These are phyloP conservation scores for Pterocles gutturalis DNA, from an alignment of 2,113 vertebrate genomes.

Conservation along the genomic window DNA sequence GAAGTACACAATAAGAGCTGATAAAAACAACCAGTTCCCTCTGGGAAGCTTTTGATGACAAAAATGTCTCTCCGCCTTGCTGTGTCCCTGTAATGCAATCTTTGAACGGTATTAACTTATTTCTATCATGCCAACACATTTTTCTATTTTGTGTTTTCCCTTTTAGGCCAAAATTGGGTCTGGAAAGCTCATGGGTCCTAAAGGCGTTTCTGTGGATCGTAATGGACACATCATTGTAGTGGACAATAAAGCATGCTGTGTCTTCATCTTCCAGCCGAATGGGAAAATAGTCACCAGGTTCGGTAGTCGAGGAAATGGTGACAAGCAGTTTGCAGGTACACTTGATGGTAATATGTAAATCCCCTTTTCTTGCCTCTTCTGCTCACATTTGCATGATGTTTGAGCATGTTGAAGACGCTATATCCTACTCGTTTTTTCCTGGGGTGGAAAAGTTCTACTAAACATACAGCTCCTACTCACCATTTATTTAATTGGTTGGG, in stretches of 20 bases:
- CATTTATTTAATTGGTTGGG: not conserved
- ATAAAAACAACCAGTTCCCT: not conserved
- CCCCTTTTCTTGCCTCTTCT: constrained; percentile 73
- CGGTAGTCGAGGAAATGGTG: constrained; percentile 94
- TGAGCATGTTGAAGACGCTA: constrained; percentile 62
- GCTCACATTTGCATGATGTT: constrained; percentile 77
- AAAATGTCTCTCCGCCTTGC: not conserved
- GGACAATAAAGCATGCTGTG: constrained; percentile 97
- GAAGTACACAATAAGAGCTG: not conserved
- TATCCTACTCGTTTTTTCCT: not conserved
- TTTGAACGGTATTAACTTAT: not conserved
- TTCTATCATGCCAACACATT: not conserved
- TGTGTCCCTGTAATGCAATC: not conserved
- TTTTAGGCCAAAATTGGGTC: constrained; percentile 92
- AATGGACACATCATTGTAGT: constrained; percentile 97
- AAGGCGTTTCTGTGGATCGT: constrained; percentile 94
- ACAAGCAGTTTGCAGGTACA: constrained; percentile 99
- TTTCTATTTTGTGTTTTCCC: not conserved
- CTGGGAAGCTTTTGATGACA: not conserved
- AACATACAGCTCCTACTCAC: not conserved
- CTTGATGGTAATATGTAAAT: constrained; percentile 81
- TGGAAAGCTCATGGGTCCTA: constrained; percentile 97
- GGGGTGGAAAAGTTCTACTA: not conserved
- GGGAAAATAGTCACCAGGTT: constrained; percentile 98
- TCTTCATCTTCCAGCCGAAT: constrained; percentile 95